Conservation (phyloP, 2,888 invertebrate species). For the Xanthorhoe spadicearia region DNA sequence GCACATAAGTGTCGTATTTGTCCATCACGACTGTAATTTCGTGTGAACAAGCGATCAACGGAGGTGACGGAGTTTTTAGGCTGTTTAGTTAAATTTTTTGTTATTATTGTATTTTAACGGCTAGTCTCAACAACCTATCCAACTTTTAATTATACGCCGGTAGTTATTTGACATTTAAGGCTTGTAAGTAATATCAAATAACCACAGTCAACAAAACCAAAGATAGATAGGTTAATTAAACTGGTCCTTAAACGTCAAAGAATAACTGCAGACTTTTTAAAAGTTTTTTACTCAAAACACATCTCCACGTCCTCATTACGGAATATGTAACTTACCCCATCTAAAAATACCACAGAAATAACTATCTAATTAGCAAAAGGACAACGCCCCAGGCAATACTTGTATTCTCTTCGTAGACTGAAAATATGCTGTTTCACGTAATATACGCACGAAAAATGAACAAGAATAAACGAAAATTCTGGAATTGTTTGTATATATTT, state of each 20-base stretch:
- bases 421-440: neutral
- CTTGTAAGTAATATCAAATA: too few species aligned
- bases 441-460: neutral
- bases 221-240: too few species aligned
- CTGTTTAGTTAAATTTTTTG: too few species aligned
- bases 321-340: neutral
- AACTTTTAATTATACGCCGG: too few species aligned
- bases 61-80: too few species aligned
- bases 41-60: too few species aligned
- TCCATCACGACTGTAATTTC: too few species aligned
- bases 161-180: too few species aligned
- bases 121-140: too few species aligned
- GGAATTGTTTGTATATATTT: neutral
- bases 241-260: conserved; percentile 1
- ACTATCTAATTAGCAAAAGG: conserved; percentile 4
- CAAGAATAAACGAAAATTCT: neutral
- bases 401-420: neutral
- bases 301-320: neutral
- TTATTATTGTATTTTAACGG: too few species aligned
- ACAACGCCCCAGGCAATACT: neutral
- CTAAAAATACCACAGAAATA: neutral
- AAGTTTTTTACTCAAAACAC: neutral
- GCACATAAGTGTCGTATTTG: too few species aligned
- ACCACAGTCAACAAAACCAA: too few species aligned
- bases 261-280: neutral